Evolutionary conservation across 2,888 invertebrate genomes (phyloP).

Genomic region (Drosophila meridiana): DNA sequence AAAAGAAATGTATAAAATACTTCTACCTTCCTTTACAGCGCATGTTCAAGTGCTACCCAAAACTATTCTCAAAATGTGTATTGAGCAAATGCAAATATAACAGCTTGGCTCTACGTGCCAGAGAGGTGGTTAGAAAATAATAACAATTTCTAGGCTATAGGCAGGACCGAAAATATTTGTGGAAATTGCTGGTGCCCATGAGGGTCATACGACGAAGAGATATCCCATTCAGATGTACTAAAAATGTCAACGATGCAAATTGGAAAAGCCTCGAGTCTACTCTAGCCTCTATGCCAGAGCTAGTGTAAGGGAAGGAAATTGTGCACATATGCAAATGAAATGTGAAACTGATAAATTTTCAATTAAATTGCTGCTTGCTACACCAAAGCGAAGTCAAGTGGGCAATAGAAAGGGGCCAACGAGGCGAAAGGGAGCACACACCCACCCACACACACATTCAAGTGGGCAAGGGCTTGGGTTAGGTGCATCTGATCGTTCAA

Average conservation of each 20-base stretch:
- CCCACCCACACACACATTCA: background rate
- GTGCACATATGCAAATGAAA: slow-evolving; percentile 70
- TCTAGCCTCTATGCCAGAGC: background rate
- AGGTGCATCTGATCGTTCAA: slow-evolving; percentile 53
- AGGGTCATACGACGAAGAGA: background rate
- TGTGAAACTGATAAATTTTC: slow-evolving; percentile 76
- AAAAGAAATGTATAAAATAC: background rate
- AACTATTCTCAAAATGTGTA: background rate
- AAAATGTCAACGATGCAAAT: slow-evolving; percentile 62
- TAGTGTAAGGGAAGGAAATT: background rate
- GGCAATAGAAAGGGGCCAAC: slow-evolving; percentile 17
- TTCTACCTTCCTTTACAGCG: background rate
- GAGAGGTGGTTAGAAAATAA: slow-evolving; percentile 25
- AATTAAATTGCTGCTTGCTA: slow-evolving; percentile 69
- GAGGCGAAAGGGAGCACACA: background rate
- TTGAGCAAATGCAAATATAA: background rate
- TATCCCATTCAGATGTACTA: slow-evolving; percentile 19
- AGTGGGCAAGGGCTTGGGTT: background rate
- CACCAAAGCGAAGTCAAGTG: slow-evolving; percentile 44
- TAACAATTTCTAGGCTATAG: slow-evolving; percentile 30
- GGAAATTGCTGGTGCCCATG: slow-evolving; percentile 26
- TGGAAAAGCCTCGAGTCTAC: slow-evolving; percentile 29
- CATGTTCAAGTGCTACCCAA: background rate
- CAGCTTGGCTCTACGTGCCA: background rate
- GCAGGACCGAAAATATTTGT: slow-evolving; percentile 30